Base-by-base conservation (phyloP, 2,888 invertebrate genomes). In the Drosophila kambysellisi region DNA sequence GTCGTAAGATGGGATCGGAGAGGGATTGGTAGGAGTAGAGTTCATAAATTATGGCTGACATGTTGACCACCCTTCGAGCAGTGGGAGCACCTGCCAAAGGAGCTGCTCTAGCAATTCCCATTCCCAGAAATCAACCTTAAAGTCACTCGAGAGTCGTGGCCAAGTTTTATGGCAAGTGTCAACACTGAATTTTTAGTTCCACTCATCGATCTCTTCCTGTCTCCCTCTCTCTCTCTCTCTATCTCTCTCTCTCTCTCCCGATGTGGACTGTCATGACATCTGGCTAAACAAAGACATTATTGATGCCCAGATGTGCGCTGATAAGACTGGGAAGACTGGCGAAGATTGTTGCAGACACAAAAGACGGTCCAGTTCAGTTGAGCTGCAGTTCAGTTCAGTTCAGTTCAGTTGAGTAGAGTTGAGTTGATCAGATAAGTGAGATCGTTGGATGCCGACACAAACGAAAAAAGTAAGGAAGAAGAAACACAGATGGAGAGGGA, bases 221-320 rank as follows among this genome's bases (percentile, higher is more conserved):
- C 0, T 39, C n/a, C 2, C 25, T 17, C 20, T 72, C 78, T 60
- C 43, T 6, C 35, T 29, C 32, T 2, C 3, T 17, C 25, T 0
- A 4, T 12, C 41, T 33, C 25, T 37, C 3, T 17, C 3, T 3
- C 17, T 17, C 29, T 11, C 17, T 30, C 20, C 20, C 11, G 17
- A 46, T 37, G 7, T 43, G 30, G 32, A 46, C 62, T 77, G 69
- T 75, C 80, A 73, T 73, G 74, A 71, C 79, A 60, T 67, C 83
- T 82, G 75, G 73, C 81, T 77, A 83, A 89, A 90, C 89, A 89
- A 89, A 89, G 90, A 90, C 89, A 84, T 89, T 88, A 90, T 89
- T 90, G 90, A 88, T 89, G 83, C 87, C 81, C 89, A 78, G 87
- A 89, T 87, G 85, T 73, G 73, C 67, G 83, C 82, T 76, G 81